Evolutionary conservation across 1,140 invertebrate species (phyloP).

Genomic region (Heliconius melpomene): DNA sequence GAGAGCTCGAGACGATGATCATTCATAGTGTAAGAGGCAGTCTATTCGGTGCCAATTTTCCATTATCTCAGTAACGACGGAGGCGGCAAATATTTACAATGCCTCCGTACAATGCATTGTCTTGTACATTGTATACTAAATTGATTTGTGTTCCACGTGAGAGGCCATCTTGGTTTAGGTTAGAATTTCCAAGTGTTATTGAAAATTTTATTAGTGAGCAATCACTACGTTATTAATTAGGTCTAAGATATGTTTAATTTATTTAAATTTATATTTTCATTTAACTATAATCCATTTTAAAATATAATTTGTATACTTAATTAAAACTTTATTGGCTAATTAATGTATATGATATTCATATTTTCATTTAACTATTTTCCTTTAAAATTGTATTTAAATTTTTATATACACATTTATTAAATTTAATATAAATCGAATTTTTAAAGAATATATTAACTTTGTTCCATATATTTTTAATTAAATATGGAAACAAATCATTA

Average conservation of each 20-base stretch:
- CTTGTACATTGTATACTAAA: slow-evolving; percentile 46
- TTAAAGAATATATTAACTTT: too few species aligned
- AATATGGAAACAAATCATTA: neutral
- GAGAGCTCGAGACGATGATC: slow-evolving; percentile 45
- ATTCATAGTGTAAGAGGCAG: slow-evolving; percentile 63
- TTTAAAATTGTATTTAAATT: too few species aligned
- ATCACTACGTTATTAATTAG: neutral
- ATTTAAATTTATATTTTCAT: too few species aligned
- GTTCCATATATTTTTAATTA: neutral
- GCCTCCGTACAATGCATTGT: slow-evolving; percentile 58
- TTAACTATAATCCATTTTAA: too few species aligned
- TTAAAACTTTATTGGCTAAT: too few species aligned
- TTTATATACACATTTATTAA: too few species aligned
- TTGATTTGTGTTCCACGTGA: slow-evolving; percentile 18
- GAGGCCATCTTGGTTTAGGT: neutral
- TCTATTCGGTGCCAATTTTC: slow-evolving; percentile 67
- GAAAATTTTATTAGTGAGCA: neutral
- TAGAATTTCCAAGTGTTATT: neutral
- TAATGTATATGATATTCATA: too few species aligned
- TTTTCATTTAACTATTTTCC: too few species aligned
- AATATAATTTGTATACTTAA: too few species aligned
- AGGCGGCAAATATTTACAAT: slow-evolving; percentile 72
- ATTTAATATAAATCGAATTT: too few species aligned
- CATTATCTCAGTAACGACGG: slow-evolving; percentile 63
- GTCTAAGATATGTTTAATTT: neutral